Evolutionary conservation across 2,113 vertebrate species (phyloP).

Genomic region (Oncorhynchus kisutch): DNA sequence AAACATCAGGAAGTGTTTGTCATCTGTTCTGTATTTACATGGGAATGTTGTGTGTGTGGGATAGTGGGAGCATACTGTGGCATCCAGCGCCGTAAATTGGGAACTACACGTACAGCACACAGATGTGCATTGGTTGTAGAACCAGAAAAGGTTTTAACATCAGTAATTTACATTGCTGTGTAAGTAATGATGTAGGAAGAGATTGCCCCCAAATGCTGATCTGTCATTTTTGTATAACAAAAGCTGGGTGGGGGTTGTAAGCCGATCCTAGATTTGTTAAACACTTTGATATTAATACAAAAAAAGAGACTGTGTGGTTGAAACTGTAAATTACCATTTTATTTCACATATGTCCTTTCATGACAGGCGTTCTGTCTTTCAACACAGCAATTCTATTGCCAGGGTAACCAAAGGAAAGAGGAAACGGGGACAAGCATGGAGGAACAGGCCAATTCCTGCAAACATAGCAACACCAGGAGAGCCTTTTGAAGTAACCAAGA

Average conservation of each 20-base stretch:
- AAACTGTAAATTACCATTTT: constrained; percentile 65
- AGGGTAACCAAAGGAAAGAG: constrained; percentile 43
- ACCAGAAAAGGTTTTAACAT: too few species aligned
- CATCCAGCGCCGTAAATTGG: not conserved
- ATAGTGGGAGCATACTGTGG: not conserved
- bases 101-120: not conserved
- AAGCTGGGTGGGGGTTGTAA: not conserved
- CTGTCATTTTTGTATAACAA: not conserved
- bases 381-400: constrained; percentile 61
- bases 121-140: not conserved
- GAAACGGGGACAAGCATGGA: constrained; percentile 32
- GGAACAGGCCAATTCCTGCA: constrained; percentile 38
- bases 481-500: constrained; percentile 9
- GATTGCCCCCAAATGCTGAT: not conserved
- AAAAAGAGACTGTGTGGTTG: constrained; percentile 31
- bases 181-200: not conserved
- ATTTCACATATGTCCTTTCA: constrained; percentile 60
- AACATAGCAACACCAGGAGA: constrained; percentile 15
- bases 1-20: too few species aligned
- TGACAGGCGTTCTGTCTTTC: constrained; percentile 52
- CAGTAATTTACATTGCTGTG: not conserved
- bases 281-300: not conserved
- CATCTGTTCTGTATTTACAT: too few species aligned
- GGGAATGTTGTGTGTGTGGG: not conserved
- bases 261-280: not conserved